Evolutionary conservation across 2,113 vertebrate species (phyloP), one percentile per base, ranked within the genome.

Genomic region (Chlorocebus sabaeus): DNA sequence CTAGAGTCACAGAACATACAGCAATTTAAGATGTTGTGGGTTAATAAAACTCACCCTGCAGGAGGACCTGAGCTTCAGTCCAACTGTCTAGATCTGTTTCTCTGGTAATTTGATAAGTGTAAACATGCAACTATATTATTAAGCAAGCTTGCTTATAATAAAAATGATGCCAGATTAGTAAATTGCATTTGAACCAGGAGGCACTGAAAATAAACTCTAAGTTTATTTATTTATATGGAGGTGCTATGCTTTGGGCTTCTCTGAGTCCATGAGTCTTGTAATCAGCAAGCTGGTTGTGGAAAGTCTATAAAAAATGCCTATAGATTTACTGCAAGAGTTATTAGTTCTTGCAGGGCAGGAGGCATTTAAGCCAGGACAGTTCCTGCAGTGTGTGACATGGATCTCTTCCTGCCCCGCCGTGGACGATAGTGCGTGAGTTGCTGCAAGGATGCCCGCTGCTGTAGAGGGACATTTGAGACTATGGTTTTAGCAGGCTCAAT

Each of bases 371-470:
- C 16, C 22, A 45, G 76, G 64, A 27, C 6, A 16, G 20, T 25
- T 17, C 12, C 25, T 8, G 32, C 12, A 5, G 5, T 0, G 16
- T 4, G 48, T 0, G 9, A 35, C 0, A 0, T 17, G 32, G n/a
- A 8, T 35, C 40, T 67, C 48, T 73, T 55, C 7, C 20, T 68
- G 38, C 45, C 16, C 64, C 18, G 8, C 11, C 18, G 38, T 67
- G 32, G 27, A 64, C 4, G 6, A 20, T 5, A 10, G 38, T 32
- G 12, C 2, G 2, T 30, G 81, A 40, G 40, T 25, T 32, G 40
- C n/a, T 18, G 7, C 22, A 18, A 38, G 12, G 27, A 14, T 13
- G 4, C 48, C 14, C 22, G 5, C 40, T 61, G 48, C 48, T 70
- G n/a, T 6, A 81, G 6, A 57, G 40, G 7, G 45, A 43, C 43